A percentile compares a stretch with the other conserved stretches of the same genome.
phyloP scores from a whole-genome alignment of 1,140 invertebrate genomes.

The Artemia franciscana region DNA sequence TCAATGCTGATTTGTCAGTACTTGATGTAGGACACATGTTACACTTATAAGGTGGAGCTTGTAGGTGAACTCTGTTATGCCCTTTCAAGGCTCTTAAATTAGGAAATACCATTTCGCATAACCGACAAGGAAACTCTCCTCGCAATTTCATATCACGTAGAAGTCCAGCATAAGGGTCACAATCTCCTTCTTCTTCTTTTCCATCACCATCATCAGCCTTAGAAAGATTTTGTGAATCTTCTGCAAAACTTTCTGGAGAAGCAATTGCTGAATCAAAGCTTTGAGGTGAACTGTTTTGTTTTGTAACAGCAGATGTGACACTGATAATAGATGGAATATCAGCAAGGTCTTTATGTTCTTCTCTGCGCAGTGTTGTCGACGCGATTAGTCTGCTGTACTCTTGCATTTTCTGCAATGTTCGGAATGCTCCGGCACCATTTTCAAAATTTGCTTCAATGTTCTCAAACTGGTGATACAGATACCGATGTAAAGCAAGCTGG shows the following conservation, averaged over 20 bases:
- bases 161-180: constrained; percentile 42
- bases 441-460: constrained; percentile 8
- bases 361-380: not conserved
- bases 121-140: constrained; percentile 63
- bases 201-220: constrained; percentile 10
- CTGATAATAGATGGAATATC: constrained; percentile 58
- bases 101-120: constrained; percentile 57
- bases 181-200: constrained; percentile 30
- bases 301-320: constrained; percentile 24
- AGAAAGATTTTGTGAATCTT: not conserved
- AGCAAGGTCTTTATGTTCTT: constrained; percentile 29
- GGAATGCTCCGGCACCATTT: not conserved
- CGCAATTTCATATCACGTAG: constrained; percentile 61
- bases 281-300: constrained; percentile 12
- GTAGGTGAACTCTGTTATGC: constrained; percentile 26
- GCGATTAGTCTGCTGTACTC: not conserved
- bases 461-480: not conserved
- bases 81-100: constrained; percentile 66
- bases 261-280: constrained; percentile 14
- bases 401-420: not conserved
- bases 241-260: constrained; percentile 10
- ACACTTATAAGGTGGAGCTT: constrained; percentile 42
- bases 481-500: not conserved
- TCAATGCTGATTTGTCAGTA: constrained; percentile 65
- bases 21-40: constrained; percentile 75